Conservation (phyloP, 2,113 vertebrate species). For the Chroicocephalus ridibundus region DNA sequence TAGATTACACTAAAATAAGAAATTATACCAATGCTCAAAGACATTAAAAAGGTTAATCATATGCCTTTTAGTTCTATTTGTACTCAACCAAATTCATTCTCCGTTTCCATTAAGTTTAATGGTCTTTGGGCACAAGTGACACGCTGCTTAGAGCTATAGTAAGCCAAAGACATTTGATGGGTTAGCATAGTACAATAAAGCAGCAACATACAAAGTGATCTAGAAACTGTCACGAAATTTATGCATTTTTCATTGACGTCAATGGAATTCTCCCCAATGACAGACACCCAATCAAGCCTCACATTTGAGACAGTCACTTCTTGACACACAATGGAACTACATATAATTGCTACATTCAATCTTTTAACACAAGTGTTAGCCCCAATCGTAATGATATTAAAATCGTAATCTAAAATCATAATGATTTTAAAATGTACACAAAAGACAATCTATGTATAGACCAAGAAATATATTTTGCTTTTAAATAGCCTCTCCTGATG, state of each 20-base stretch:
- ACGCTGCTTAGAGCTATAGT: not conserved
- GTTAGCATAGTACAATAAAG: not conserved
- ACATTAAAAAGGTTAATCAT: not conserved
- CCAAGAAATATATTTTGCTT: not conserved
- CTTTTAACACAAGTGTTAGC: not conserved
- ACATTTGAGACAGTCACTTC: not conserved
- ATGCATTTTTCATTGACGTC: not conserved
- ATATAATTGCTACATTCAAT: not conserved
- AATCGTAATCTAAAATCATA: not conserved
- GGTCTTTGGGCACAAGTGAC: not conserved
- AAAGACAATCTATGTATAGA: not conserved
- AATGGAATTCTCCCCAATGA: not conserved
- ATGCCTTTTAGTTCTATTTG: not conserved
- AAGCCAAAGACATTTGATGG: not conserved
- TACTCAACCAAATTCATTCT: not conserved
- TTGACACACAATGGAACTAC: not conserved
- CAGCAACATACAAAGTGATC: not conserved
- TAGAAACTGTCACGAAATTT: not conserved
- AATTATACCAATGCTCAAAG: not conserved
- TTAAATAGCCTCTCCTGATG: not conserved
- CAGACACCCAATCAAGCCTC: not conserved
- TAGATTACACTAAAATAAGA: not conserved
- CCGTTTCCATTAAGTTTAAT: not conserved
- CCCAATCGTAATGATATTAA: not conserved
- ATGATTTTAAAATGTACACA: not conserved